Conservation (phyloP, 2,113 vertebrate genomes). For the Colaptes auratus region DNA sequence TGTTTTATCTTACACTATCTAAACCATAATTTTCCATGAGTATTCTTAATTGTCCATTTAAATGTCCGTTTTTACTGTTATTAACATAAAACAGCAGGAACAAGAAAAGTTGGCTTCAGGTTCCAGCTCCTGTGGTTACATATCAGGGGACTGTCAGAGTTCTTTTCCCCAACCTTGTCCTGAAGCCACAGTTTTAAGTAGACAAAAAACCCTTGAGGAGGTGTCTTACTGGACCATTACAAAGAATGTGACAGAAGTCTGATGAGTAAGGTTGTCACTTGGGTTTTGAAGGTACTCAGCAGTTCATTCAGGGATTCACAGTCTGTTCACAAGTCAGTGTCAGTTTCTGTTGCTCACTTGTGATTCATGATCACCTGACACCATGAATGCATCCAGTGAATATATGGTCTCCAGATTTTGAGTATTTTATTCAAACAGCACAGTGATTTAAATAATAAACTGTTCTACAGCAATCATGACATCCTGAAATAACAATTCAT, state of each 20-base stretch:
- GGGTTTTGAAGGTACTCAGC: neutral
- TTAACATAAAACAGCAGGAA: neutral
- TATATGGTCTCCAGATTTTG: conserved; percentile 19
- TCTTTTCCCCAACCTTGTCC: neutral
- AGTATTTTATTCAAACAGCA: conserved; percentile 34
- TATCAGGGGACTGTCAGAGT: neutral
- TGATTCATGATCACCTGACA: conserved; percentile 40
- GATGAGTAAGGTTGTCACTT: neutral
- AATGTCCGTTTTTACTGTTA: neutral
- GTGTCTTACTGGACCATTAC: neutral
- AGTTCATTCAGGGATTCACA: neutral
- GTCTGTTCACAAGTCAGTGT: neutral
- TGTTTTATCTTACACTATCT: neutral
- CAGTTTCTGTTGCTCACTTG: neutral
- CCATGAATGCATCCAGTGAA: neutral
- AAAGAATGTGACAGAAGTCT: neutral
- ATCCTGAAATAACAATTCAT: conserved; percentile 58
- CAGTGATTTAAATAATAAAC: conserved; percentile 55
- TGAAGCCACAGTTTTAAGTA: neutral
- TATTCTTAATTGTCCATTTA: neutral
- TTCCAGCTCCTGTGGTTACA: neutral
- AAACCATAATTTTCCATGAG: neutral
- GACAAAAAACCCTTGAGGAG: neutral
- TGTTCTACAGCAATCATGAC: conserved; percentile 55
- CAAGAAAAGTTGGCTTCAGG: neutral